phyloP scores from a whole-genome alignment of 1,140 invertebrate species.

The Bombyx mandarina region DNA sequence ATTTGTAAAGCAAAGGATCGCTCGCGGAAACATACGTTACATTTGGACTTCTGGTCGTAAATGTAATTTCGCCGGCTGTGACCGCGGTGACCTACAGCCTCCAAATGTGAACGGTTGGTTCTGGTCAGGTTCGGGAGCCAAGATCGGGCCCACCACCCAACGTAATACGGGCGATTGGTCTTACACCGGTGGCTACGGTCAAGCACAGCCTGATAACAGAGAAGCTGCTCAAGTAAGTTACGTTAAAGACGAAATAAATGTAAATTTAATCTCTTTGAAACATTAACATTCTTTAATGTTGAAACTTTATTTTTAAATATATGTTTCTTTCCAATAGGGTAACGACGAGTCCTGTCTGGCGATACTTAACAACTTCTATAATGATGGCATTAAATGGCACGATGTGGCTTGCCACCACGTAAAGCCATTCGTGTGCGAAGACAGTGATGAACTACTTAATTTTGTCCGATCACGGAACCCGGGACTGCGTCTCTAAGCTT shows the following conservation, averaged over 20 bases:
- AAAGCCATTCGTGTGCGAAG: slow-evolving; percentile 94
- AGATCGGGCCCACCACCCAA: slow-evolving; percentile 89
- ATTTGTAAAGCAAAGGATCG: slow-evolving; percentile 88
- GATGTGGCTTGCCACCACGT: slow-evolving; percentile 92
- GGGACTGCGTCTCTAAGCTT: slow-evolving; percentile 81
- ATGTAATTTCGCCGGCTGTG: slow-evolving; percentile 93
- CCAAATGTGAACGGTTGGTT: slow-evolving; percentile 93
- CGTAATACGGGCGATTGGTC: slow-evolving; percentile 92
- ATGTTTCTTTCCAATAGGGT: slow-evolving; percentile 65
- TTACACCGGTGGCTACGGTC: slow-evolving; percentile 86
- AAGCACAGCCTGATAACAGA: slow-evolving; percentile 89
- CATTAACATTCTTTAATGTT: not conserved
- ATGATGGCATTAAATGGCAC: slow-evolving; percentile 93
- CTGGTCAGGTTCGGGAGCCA: slow-evolving; percentile 92
- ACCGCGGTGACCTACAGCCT: slow-evolving; percentile 88
- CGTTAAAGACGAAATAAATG: not conserved
- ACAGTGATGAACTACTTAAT: slow-evolving; percentile 92
- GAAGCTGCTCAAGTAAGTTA: slow-evolving; percentile 85
- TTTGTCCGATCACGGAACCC: slow-evolving; percentile 90
- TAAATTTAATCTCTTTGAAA: not conserved
- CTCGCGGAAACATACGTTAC: slow-evolving; percentile 79
- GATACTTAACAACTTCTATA: slow-evolving; percentile 93
- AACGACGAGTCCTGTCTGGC: slow-evolving; percentile 92
- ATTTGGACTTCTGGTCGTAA: slow-evolving; percentile 94
- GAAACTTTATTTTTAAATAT: not conserved